Conservation (phyloP, 2,113 vertebrate species). For the Acanthisitta chloris region DNA sequence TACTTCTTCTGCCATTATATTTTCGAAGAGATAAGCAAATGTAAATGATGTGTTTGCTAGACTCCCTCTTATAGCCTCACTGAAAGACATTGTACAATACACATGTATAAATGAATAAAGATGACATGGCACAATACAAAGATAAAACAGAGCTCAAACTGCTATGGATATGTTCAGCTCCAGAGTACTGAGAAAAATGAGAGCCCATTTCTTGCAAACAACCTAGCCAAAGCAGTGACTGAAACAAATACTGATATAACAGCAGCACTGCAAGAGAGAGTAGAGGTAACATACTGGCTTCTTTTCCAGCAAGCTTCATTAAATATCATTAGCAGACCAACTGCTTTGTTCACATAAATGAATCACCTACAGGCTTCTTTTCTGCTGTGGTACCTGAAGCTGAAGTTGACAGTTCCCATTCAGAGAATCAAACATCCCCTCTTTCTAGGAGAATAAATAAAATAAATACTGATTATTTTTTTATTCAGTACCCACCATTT, state of each 20-base stretch:
- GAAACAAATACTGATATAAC: background rate
- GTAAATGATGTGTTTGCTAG: background rate
- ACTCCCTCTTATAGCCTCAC: background rate
- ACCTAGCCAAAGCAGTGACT: background rate
- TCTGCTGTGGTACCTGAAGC: background rate
- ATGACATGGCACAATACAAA: background rate
- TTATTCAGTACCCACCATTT: background rate
- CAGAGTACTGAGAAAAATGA: background rate
- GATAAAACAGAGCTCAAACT: background rate
- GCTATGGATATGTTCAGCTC: background rate
- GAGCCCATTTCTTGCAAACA: background rate
- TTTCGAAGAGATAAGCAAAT: background rate
- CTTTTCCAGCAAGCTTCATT: background rate
- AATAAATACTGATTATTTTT: background rate
- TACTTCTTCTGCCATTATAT: background rate
- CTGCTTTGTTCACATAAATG: background rate
- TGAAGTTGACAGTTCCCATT: background rate
- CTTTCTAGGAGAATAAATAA: background rate
- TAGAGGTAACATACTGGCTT: background rate
- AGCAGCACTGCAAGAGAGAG: background rate
- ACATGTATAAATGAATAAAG: background rate
- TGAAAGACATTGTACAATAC: background rate
- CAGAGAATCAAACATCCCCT: rapidly evolving
- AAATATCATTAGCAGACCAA: background rate
- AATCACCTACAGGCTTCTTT: background rate